Base-by-base conservation (phyloP, 2,888 invertebrate genomes). In the Rhamnusium bicolor region DNA sequence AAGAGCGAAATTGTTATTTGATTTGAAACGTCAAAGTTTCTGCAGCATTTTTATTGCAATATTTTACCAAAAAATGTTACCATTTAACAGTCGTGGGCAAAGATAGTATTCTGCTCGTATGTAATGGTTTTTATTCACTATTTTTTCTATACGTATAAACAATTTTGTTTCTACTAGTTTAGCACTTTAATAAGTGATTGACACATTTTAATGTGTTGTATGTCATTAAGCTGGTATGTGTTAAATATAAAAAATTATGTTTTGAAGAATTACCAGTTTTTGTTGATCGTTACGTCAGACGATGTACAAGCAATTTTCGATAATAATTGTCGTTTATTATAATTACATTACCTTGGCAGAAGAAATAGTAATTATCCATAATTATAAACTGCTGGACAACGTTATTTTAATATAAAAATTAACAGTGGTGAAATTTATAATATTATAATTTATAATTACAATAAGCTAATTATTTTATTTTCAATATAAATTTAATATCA, bases 261-360 rank as follows among this genome's bases (percentile, higher is more conserved):
- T 24, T 47, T 62, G 21, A 47, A 61, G 40, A 61, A 61, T 27
- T 63, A 63, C 49, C 29, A 18, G 49, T 63, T 63, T 63, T 63
- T 49, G 49, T 40, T 63, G 29, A n/a, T 14, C 18, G 53, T 63
- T 24, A 63, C 29, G 63, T 51, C 53, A 65, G 32, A 51, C 12
- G 51, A 19, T 53, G 19, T 21, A 29, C 32, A 32, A 49, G 40
- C 32, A 65, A 63, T 54, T 65, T 53, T 19, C n/a, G 21, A 27
- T 53, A 65, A 51, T 65, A 65, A 65, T 18, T 53, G 51, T 65
- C 29, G 53, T 65, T 49, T 65, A 65, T 53, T 32, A 53, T 65
- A 65, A 65, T 65, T 65, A 40, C 65, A 32, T 65, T 65, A 49
- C 65, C 65, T 65, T 65, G 65, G 19, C 19, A 53, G 53, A 32